Evolutionary conservation across 2,888 invertebrate genomes (phyloP).

Genomic region (Zygogramma bicolorata): DNA sequence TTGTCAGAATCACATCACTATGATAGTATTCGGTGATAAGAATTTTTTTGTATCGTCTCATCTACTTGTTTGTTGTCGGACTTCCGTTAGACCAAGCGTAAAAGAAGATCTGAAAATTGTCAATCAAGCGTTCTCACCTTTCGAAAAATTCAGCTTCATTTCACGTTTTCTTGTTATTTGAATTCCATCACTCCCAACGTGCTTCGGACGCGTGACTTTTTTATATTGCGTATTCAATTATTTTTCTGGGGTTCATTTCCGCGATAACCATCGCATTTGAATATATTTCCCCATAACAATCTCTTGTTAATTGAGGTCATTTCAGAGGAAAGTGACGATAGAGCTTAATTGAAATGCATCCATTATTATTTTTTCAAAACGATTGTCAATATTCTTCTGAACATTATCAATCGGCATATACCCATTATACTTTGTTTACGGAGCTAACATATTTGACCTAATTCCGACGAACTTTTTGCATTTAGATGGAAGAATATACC

Average conservation of each 20-base stretch:
- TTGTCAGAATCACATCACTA: no score
- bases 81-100: no score
- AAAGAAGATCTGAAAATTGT: no score
- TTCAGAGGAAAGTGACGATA: neutral
- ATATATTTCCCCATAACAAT: neutral
- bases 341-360: neutral
- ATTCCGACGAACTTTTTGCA: neutral
- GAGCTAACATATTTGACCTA: neutral
- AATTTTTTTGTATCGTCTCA: no score
- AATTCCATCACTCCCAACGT: neutral
- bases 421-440: neutral
- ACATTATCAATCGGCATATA: neutral
- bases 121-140: neutral
- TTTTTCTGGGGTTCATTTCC: neutral
- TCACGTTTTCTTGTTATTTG: neutral
- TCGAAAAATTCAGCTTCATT: neutral
- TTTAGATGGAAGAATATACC: no score
- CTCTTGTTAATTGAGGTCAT: neutral
- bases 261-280: neutral
- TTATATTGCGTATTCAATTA: neutral
- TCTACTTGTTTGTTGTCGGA: no score
- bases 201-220: neutral
- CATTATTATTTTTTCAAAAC: neutral
- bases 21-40: no score
- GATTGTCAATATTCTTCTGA: neutral